These are phyloP conservation scores for Oryzias sinensis DNA, from an alignment of 2,797 vertebrate genomes.

Conservation along the genomic window DNA sequence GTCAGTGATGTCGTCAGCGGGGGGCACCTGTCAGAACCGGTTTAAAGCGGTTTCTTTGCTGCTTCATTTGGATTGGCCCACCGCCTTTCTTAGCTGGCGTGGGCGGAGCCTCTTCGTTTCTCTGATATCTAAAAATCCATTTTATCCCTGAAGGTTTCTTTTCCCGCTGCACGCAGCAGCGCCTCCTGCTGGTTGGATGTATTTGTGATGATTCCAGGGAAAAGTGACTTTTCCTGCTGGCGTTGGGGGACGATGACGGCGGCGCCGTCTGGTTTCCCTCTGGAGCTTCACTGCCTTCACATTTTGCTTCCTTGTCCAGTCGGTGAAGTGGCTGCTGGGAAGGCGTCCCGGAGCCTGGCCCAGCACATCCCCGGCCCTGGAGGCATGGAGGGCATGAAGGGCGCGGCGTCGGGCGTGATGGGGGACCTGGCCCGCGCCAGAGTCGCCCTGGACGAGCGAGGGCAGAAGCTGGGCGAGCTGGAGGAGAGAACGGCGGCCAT, in stretches of 20 bases:
- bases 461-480: constrained; percentile 94
- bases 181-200: background rate
- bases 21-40: no score
- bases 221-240: no score
- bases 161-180: no score
- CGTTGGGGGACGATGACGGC: constrained; percentile 77
- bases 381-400: constrained; percentile 97
- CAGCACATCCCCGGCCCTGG: constrained; percentile 98
- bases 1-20: no score
- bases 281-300: background rate
- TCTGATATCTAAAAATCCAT: no score
- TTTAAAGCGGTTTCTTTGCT: no score
- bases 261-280: no score
- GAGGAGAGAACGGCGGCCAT: constrained; percentile 97
- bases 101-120: no score
- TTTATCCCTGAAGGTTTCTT: no score
- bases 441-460: constrained; percentile 94
- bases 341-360: constrained; percentile 91
- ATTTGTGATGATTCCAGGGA: constrained; percentile 63
- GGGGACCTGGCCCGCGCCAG: constrained; percentile 93
- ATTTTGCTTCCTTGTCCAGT: constrained; percentile 58
- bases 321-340: constrained; percentile 89
- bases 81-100: no score
- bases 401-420: constrained; percentile 93
- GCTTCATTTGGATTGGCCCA: no score